Percentiles rank a stretch among this genome's conserved stretches.
Conservation (phyloP, 2,113 vertebrate species). For the Odocoileus hemionus region DNA sequence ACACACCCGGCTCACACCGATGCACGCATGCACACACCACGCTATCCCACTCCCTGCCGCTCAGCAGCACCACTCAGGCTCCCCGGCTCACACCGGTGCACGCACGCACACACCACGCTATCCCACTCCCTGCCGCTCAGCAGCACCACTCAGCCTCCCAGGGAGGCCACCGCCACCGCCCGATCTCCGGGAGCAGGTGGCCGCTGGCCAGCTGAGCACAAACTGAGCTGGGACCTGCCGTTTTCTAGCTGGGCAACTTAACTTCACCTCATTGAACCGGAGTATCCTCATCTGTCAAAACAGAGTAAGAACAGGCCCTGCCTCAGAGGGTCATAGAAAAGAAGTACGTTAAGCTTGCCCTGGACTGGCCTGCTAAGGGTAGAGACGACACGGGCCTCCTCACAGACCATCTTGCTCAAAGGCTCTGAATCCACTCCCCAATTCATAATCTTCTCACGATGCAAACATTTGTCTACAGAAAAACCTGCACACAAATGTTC, state of each 20-base stretch:
- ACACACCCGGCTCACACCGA: not conserved
- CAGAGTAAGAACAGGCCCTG: not conserved
- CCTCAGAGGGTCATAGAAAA: not conserved
- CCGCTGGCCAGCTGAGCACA: not conserved
- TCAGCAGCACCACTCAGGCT: too few relatives aligned
- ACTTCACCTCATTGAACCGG: not conserved
- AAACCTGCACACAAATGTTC: not conserved
- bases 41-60: not conserved
- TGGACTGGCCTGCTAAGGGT: too few relatives aligned
- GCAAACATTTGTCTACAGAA: not conserved
- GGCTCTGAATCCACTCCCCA: not conserved
- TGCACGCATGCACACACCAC: not conserved
- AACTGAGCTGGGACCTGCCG: not conserved
- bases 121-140: not conserved
- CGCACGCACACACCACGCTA: too few relatives aligned
- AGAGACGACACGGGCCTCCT: not conserved
- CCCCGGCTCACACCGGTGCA: not conserved
- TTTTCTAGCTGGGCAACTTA: not conserved
- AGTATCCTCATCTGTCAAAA: not conserved
- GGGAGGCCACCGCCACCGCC: not conserved
- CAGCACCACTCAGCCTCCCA: not conserved
- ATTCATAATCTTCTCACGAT: not conserved
- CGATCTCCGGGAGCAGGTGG: not conserved
- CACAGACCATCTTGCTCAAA: not conserved
- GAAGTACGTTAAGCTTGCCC: not conserved